phyloP scores from a whole-genome alignment of 2,113 vertebrate species.

The Oreochromis aureus region DNA sequence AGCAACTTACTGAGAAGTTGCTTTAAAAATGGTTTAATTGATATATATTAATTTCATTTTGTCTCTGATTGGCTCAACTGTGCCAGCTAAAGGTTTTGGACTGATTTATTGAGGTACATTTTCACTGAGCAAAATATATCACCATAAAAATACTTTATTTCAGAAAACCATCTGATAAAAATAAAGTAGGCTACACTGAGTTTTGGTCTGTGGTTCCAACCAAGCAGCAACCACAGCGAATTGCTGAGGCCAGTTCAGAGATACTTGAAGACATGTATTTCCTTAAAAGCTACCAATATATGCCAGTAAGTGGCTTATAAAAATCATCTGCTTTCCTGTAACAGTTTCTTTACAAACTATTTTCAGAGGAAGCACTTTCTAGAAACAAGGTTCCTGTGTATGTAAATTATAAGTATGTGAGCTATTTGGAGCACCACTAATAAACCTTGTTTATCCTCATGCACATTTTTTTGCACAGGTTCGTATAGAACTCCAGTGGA shows the following conservation, averaged over 20 bases:
- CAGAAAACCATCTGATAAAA: not conserved
- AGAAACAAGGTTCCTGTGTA: not conserved
- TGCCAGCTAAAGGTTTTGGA: not conserved
- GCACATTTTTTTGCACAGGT: not conserved
- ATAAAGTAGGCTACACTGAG: not conserved
- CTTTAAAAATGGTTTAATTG: not conserved
- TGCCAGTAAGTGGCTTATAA: not conserved
- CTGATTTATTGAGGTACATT: not conserved
- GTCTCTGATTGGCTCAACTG: not conserved
- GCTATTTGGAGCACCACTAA: not conserved
- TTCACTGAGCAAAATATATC: not conserved
- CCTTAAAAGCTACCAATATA: not conserved
- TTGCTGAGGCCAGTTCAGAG: not conserved
- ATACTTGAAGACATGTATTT: not conserved
- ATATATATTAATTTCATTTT: not conserved
- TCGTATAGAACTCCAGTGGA: not conserved
- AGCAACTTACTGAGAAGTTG: not conserved
- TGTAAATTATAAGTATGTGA: not conserved
- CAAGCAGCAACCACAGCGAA: not conserved
- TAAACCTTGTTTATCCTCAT: not conserved
- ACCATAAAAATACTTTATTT: not conserved
- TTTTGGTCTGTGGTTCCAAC: not conserved
- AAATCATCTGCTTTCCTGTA: not conserved
- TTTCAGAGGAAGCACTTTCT: not conserved
- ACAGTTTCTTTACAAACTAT: not conserved